Evolutionary conservation across 2,888 invertebrate species (phyloP).

Genomic region (Macrosiphum euphorbiae): DNA sequence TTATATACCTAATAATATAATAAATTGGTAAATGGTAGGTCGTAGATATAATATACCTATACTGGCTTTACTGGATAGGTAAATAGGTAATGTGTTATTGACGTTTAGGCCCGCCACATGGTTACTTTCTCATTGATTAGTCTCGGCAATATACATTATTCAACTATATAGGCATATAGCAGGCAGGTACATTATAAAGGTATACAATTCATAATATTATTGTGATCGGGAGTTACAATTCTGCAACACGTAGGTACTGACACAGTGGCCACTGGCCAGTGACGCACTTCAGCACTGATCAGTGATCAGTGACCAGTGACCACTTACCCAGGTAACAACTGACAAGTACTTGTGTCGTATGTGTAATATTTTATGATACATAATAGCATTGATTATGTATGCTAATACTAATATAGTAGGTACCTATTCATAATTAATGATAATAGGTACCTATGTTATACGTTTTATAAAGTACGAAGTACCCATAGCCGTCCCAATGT

Average conservation of each 20-base stretch:
- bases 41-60: background rate
- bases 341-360: background rate
- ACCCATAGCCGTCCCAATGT: too few relatives aligned
- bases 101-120: slow-evolving; percentile 24
- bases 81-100: background rate
- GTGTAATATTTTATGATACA: background rate
- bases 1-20: too few relatives aligned
- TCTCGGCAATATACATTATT: slow-evolving; percentile 50
- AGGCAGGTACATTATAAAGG: background rate
- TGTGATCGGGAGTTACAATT: slow-evolving; percentile 5
- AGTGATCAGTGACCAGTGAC: background rate
- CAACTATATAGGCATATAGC: background rate
- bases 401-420: too few relatives aligned
- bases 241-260: slow-evolving; percentile 23
- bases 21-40: background rate
- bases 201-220: slow-evolving; percentile 19
- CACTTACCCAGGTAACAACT: background rate
- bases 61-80: background rate
- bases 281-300: background rate
- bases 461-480: background rate
- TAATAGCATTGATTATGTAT: background rate
- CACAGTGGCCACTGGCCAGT: background rate
- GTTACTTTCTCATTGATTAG: slow-evolving; percentile 62
- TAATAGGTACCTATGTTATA: background rate
- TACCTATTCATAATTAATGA: too few relatives aligned